Evolutionary conservation across 2,113 vertebrate genomes (phyloP).

Genomic region (Psephotus haematonotus): DNA sequence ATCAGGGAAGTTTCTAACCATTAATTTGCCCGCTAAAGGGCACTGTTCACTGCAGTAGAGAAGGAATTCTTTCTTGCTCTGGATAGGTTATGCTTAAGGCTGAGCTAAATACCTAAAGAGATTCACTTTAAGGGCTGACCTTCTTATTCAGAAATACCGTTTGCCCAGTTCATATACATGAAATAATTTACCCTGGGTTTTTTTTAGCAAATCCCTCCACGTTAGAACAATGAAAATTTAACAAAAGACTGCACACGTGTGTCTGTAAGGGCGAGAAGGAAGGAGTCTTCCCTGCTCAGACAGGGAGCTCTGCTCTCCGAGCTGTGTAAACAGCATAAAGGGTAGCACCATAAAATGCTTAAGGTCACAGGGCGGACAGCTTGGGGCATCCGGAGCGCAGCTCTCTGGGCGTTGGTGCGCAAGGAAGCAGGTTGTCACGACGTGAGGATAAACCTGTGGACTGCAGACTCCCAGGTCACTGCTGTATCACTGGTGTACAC

Average conservation of each 20-base stretch:
- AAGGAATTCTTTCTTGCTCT: background rate
- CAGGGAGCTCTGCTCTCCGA: background rate
- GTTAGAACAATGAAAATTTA: background rate
- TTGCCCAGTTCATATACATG: background rate
- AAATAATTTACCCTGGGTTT: background rate
- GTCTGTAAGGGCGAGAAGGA: background rate
- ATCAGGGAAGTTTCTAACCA: background rate
- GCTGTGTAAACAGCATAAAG: background rate
- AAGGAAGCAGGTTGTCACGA: background rate
- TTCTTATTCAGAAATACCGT: background rate
- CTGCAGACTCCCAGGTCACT: background rate
- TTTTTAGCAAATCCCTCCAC: background rate
- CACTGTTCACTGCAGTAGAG: conserved; percentile 8
- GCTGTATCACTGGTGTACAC: background rate
- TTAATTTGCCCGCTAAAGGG: conserved; percentile 2
- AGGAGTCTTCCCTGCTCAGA: background rate
- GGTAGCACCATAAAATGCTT: background rate
- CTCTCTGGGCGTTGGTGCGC: accelerated
- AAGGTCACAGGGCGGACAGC: background rate
- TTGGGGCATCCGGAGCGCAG: background rate
- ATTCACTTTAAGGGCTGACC: background rate
- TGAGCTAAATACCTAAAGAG: background rate
- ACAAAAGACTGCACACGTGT: background rate
- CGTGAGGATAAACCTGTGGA: background rate
- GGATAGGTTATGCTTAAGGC: background rate